Evolutionary conservation across 2,888 invertebrate genomes (phyloP), one percentile per base, ranked within the genome.

Genomic region (Eupithecia inturbata): DNA sequence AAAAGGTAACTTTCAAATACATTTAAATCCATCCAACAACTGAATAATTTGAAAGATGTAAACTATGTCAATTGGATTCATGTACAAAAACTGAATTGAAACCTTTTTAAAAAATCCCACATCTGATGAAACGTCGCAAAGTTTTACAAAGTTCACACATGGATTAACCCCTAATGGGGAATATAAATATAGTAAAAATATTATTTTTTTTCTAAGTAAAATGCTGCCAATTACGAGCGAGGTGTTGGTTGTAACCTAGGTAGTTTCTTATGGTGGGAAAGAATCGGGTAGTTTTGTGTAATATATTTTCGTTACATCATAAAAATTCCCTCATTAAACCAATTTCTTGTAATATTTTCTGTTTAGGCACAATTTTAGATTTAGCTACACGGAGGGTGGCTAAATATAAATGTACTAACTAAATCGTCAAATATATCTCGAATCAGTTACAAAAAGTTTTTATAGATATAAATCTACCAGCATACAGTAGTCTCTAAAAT

Each of bases 171-270:
- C 64, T 70, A 33, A 16, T 39, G 64, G 70, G 49, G 66, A 49
- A 22, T 73, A 66, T 71, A 62, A 70, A 67, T 76, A 71, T 73
- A 70, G 70, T 72, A 71, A 73, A 67, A 53, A 57, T 79, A 78
- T 79, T 79, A 78, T 79, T 73, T 81, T 79, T 80, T 80, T 78
- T 84, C 79, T 85, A 84, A 83, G 84, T 67, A 77, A 82, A 81
- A 79, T 67, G 33, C 64, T 49, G 74, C 60, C 63, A 33, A 10
- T 72, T 79, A 67, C 74, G 64, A 53, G 66, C 63, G 68, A 73
- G 53, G 70, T 76, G 69, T 74, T 67, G 73, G 71, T 73, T 87
- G 85, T 88, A 86, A 88, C 85, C 80, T 89, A 89, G 89, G 84
- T 84, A 87, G 62, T 70, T 66, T 75, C 68, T 75, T 73, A 71